Base-by-base conservation (phyloP, 2,888 invertebrate species). In the Agrilus mali region DNA sequence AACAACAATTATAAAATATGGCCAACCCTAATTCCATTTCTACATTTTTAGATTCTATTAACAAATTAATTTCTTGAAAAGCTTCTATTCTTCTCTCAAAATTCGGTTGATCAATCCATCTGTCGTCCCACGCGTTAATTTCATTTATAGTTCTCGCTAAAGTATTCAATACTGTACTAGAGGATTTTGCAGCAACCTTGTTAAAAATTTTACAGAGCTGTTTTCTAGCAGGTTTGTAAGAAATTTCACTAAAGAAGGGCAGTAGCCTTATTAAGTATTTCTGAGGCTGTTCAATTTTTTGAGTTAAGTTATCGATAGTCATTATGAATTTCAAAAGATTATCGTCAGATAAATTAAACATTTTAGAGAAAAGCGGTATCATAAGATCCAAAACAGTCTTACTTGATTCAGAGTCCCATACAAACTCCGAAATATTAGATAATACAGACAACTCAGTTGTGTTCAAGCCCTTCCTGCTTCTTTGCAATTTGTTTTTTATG, bases 31-130 rank as follows among this genome's bases (percentile, higher is more conserved):
- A 60, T 50, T 82, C 76, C 17, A 83, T 62, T 40, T 78, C 75
- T 4, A 86, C 66, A 16, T 65, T 61, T 38, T 70, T 62, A 42
- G 71, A 61, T 2, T 71, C 68, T 12, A 74, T 65, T 43, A 76
- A 59, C 36, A 69, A 60, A 47, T 77, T 77, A 34, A 92, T 77
- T 53, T 72, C 67, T 54, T 77, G 79, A 54, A 89, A 88, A 0
- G 86, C 86, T 42, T 82, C 78, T 16, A 94, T 70, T 53, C 96
- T 74, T 53, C 74, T 74, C 47, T 86, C 80, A 56, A 86, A 93
- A 67, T 96, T 92, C 0, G 95, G 93, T 60, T 96, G 94, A 55
- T 95, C 94, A n/a, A 95, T 74, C 80, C 86, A 86, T 49, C 82
- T 78, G 36, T 75, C 74, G 65, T 95, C 86, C 74, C 81, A 93